Evolutionary conservation across 2,888 invertebrate species (phyloP).

Genomic region (Acrobasis consociella): DNA sequence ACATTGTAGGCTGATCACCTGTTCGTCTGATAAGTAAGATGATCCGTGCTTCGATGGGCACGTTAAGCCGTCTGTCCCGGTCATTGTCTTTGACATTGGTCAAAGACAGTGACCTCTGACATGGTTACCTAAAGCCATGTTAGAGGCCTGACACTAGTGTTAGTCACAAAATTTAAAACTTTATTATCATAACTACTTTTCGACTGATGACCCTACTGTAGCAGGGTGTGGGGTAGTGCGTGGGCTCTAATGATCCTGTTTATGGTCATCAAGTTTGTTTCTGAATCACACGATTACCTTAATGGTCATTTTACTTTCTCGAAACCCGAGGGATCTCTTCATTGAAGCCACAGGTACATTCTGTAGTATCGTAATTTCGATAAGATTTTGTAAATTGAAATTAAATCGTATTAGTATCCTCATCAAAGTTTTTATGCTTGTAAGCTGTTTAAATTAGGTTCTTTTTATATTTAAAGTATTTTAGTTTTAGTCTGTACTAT

Average conservation of each 20-base stretch:
- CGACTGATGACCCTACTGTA: not conserved
- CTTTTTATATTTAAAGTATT: not conserved
- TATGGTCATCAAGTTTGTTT: slow-evolving; percentile 34
- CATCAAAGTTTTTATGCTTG: no score
- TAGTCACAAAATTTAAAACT: no score
- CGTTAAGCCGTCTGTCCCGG: no score
- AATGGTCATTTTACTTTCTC: slow-evolving; percentile 19
- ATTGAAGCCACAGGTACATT: not conserved
- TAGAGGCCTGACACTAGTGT: no score
- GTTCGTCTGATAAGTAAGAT: no score
- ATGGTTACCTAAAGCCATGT: no score
- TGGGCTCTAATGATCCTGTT: slow-evolving; percentile 41
- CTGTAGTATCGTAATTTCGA: not conserved
- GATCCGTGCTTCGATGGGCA: no score
- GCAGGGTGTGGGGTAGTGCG: slow-evolving; percentile 41
- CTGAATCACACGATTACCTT: slow-evolving; percentile 9
- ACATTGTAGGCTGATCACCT: no score
- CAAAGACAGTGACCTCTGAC: no score
- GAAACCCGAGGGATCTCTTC: not conserved
- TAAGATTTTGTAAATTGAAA: not conserved
- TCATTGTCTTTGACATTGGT: no score
- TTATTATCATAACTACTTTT: not conserved
- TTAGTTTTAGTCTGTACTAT: no score
- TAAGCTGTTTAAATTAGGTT: no score
- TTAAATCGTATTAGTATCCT: not conserved